Conservation (phyloP, 2,113 vertebrate species). For the Periophthalmus modestus region DNA sequence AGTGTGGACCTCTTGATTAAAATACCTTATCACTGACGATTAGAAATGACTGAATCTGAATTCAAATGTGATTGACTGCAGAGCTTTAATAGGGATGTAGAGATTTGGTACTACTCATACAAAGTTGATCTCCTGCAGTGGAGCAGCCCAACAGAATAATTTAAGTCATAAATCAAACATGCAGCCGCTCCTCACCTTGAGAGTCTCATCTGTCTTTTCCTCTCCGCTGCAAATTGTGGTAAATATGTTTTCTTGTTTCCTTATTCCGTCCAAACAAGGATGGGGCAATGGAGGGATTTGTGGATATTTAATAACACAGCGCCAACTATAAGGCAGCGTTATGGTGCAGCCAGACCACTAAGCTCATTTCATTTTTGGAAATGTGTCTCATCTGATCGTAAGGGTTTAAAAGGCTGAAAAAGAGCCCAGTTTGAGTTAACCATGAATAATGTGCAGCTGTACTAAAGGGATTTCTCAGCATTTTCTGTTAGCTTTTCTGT, state of each 20-base stretch:
- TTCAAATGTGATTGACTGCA: too few species aligned
- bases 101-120: conserved; percentile 59
- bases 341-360: conserved; percentile 31
- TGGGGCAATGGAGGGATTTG: conserved; percentile 10
- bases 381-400: conserved; percentile 19
- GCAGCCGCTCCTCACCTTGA: conserved; percentile 58
- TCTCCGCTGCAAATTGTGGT: conserved; percentile 42
- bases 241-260: conserved; percentile 41
- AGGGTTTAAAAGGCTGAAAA: conserved; percentile 10
- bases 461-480: conserved; percentile 7
- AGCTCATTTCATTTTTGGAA: conserved; percentile 18
- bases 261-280: conserved; percentile 26
- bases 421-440: conserved; percentile 1
- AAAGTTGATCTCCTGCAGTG: conserved; percentile 41
- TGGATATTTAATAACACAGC: conserved; percentile 17
- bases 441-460: background rate
- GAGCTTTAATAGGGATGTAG: conserved; percentile 56
- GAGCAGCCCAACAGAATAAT: conserved; percentile 57
- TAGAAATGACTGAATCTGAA: too few species aligned
- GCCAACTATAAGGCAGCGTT: conserved; percentile 7
- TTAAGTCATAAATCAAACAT: conserved; percentile 67
- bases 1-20: too few species aligned
- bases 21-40: too few species aligned
- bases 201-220: conserved; percentile 47
- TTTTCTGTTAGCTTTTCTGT: background rate